Evolutionary conservation across 2,888 invertebrate species (phyloP).

Genomic region (Steinernema hermaphroditum): DNA sequence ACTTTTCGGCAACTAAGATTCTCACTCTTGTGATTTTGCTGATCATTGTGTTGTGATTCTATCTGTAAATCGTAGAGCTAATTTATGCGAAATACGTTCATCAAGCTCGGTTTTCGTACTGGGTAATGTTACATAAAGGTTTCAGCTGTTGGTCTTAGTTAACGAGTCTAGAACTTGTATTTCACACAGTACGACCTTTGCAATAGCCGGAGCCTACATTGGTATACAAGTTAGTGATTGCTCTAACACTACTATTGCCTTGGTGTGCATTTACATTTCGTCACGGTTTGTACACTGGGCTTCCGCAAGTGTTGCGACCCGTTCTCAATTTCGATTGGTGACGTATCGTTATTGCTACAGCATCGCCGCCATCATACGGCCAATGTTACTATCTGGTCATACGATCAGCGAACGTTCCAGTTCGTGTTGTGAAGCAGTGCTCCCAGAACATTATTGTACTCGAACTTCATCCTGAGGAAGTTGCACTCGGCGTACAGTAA

Average conservation of each 20-base stretch:
- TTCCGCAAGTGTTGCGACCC: no score
- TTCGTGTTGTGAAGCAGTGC: not conserved
- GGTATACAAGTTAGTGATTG: no score
- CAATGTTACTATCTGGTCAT: not conserved
- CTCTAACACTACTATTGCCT: no score
- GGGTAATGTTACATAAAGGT: not conserved
- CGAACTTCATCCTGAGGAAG: not conserved
- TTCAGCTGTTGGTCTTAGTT: not conserved
- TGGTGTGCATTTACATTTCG: no score
- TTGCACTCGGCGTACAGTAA: not conserved
- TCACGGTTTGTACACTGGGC: no score
- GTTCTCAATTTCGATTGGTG: no score
- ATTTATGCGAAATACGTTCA: not conserved
- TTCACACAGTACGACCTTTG: no score
- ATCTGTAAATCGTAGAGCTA: not conserved
- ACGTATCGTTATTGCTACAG: no score
- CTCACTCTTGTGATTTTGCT: not conserved
- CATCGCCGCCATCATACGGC: no score
- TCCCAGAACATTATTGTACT: not conserved
- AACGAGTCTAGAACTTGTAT: no score
- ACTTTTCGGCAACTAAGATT: constrained; percentile 41
- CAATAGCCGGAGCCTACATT: no score
- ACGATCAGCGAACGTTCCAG: not conserved
- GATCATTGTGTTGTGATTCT: constrained; percentile 16
- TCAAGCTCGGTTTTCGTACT: constrained; percentile 6